These are phyloP conservation scores for Pachycephala philippinensis DNA, from an alignment of 2,113 vertebrate species.

Conservation along the genomic window DNA sequence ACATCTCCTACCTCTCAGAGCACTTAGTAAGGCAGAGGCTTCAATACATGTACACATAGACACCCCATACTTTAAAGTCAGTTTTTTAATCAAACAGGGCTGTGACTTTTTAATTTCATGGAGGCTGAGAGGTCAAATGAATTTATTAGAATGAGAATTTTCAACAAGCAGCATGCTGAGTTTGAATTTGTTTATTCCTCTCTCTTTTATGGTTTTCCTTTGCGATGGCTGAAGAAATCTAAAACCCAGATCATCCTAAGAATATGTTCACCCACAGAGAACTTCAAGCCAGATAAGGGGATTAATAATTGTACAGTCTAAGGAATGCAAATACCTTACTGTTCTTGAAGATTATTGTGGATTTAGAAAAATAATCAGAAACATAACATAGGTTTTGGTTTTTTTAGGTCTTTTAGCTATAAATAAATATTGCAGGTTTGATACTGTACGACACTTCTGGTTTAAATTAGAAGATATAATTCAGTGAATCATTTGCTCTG, in stretches of 20 bases:
- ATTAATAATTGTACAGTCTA: conserved; percentile 68
- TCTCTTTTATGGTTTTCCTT: conserved; percentile 18
- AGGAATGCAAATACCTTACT: conserved; percentile 68
- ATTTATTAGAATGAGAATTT: conserved; percentile 38
- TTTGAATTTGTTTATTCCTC: conserved; percentile 15
- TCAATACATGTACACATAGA: not conserved
- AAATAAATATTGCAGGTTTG: conserved; percentile 48
- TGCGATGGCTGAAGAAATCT: conserved; percentile 6
- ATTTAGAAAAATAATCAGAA: conserved; percentile 74
- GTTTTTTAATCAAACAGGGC: not conserved
- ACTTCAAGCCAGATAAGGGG: conserved; percentile 61
- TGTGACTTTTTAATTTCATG: not conserved
- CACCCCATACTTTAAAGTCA: not conserved
- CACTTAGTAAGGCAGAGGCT: not conserved
- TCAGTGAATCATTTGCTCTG: not conserved
- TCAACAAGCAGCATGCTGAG: not conserved
- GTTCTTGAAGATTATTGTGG: conserved; percentile 68
- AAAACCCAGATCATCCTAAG: conserved; percentile 63
- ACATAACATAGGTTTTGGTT: conserved; percentile 50
- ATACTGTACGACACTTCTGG: not conserved
- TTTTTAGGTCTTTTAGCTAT: conserved; percentile 6
- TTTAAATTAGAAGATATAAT: conserved; percentile 6
- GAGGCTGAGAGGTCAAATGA: not conserved
- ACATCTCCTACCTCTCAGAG: not conserved
- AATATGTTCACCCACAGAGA: conserved; percentile 61